Evolutionary conservation across 2,113 vertebrate species (phyloP), one percentile per base, ranked within the genome.

Genomic region (Caracal caracal): DNA sequence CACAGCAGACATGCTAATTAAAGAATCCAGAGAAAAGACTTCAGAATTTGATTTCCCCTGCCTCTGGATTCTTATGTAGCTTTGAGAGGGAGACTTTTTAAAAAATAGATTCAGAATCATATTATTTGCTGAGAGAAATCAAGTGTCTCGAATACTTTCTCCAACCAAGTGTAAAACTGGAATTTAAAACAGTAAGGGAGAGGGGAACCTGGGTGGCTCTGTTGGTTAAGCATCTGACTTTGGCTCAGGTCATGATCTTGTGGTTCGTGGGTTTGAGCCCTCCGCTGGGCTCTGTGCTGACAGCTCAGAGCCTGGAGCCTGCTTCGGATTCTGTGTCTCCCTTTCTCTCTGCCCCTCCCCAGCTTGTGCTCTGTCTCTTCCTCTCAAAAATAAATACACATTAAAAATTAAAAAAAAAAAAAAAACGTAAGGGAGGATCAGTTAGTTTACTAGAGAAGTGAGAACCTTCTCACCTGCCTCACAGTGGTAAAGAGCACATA

Each of bases 1-100:
- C 90, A 88, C 80, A 96, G 97, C 93, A 97, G 83, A 94, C 65
- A 33, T 28, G 49, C 68, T 88, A 88, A 94, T 86, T 61, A 76
- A 35, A 80, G 82, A 79, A 83, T 0, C 5, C 37, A 93, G 73
- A 61, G 47, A 56, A 10, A 71, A 94, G 76, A 43, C 13, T 37
- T 90, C n/a, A 89, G 76, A 59, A 78, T 66, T 15, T 17, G 43
- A 90, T 70, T 68, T 75, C 49, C 56, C 11, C 1, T 10, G 49
- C 51, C 26, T 90, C 61, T 33, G n/a, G 79, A 24, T 85, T 95
- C 82, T 96, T 93, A 90, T 47, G 90, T 53, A 65, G 59, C 26
- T 70, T 76, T 30, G 33, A 88, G 43, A 37, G 53, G 3, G 28
- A 82, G 24, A 37, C 24, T 51, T 81, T 26, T 43, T 11, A 5